Conservation (phyloP, 2,797 vertebrate genomes). For the Oreochromis grahami region DNA sequence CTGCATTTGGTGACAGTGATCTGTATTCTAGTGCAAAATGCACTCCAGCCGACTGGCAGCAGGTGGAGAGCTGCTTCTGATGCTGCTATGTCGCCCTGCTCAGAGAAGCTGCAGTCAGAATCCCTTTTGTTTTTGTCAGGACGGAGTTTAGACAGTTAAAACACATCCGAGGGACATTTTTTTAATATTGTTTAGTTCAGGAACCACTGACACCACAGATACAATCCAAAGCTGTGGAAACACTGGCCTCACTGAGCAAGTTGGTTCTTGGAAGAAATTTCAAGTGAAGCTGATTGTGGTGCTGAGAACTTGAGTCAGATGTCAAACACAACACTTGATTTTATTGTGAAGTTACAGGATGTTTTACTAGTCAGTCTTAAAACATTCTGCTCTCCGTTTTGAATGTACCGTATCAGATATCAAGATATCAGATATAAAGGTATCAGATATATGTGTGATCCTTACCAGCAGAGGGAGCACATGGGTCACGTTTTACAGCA, state of each 20-base stretch:
- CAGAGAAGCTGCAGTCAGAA: neutral
- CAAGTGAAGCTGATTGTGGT: neutral
- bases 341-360: neutral
- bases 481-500: accelerated
- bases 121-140: neutral
- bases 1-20: neutral
- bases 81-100: neutral
- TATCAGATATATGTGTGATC: too few relatives aligned
- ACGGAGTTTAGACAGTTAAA: neutral
- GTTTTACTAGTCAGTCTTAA: neutral
- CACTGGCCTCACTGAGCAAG: neutral
- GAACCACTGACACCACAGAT: neutral
- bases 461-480: neutral
- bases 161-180: neutral
- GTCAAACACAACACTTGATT: neutral
- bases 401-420: accelerated
- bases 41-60: neutral
- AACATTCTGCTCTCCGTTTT: neutral
- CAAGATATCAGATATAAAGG: too few relatives aligned
- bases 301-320: neutral
- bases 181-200: neutral
- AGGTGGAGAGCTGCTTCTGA: neutral
- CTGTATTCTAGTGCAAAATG: neutral
- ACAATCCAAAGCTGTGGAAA: neutral
- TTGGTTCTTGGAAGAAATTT: neutral